A percentile compares a stretch with the other conserved stretches of the same genome.
These are phyloP conservation scores for Uria lomvia DNA, from an alignment of 2,113 vertebrate genomes.

Conservation along the genomic window DNA sequence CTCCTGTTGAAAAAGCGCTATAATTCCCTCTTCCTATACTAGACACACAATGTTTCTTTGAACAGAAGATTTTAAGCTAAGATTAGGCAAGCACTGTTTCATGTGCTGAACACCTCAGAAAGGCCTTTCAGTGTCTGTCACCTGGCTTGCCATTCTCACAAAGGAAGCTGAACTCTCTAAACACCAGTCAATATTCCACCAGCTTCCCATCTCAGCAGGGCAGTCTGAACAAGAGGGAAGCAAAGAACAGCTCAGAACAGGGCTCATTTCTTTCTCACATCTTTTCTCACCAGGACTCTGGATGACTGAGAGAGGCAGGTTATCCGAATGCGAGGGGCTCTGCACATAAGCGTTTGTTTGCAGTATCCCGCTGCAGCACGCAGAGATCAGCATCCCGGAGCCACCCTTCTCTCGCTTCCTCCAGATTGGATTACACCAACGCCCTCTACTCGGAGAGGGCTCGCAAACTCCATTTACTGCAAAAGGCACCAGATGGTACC, in stretches of 20 bases:
- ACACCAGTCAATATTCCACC: neutral
- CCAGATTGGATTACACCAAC: neutral
- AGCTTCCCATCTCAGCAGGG: constrained; percentile 2
- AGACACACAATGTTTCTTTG: constrained; percentile 31
- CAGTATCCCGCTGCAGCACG: neutral
- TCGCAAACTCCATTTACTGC: neutral
- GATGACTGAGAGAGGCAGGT: neutral
- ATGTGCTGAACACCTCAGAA: neutral
- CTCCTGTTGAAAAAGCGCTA: neutral
- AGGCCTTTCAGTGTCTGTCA: constrained; percentile 38
- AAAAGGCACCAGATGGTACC: constrained; percentile 23
- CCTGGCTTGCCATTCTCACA: neutral
- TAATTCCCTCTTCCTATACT: constrained; percentile 17
- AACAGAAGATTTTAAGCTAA: constrained; percentile 13
- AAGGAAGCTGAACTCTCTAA: neutral
- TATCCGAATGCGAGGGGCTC: neutral
- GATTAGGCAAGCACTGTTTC: constrained; percentile 14
- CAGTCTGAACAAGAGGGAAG: neutral
- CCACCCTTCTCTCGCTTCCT: neutral
- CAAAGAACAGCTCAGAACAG: neutral
- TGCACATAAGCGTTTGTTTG: neutral
- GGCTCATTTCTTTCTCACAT: neutral
- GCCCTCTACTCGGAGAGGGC: neutral
- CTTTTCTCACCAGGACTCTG: neutral
- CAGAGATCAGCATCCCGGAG: neutral